Evolutionary conservation across 2,888 invertebrate species (phyloP), one percentile per base, ranked within the genome.

Genomic region (Philhelius pedissequus): DNA sequence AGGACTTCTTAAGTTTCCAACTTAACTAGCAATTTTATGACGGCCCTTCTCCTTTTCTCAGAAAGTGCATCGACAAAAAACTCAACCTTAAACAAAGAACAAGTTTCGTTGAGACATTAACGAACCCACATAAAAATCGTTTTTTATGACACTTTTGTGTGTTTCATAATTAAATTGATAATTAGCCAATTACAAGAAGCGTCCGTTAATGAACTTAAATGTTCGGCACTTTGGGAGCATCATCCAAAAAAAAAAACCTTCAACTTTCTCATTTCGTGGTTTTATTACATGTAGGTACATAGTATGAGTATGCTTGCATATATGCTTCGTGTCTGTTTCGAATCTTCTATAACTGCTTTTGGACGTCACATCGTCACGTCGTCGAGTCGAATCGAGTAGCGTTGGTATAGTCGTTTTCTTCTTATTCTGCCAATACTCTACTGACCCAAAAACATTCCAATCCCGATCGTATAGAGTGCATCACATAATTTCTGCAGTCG

Each of bases 121-220:
- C 4, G 20, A 32, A 32, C 20, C 13, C 32, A 32, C 18, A 32
- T 56, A 60, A 27, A 18, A 43, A 43, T 27, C 4, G 20, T 45
- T 30, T 82, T 82, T 83, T 58, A 83, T 64, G 78, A 74, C 78
- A 70, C 22, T 52, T 45, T 64, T 54, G 48, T 40, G 48, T 40
- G 18, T 18, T 62, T 20, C 38, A 54, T 73, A 79, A 73, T 79
- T 79, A 79, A 68, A 56, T 35, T 68, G 62, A 69, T 48, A 77
- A 78, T 70, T 64, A 74, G 50, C 60, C 45, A 58, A 45, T 38
- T 18, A 22, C 54, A 45, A 11, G 22, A 27, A 62, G 50, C 38
- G 32, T 56, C 11, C 22, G 74, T 75, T 54, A 76, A 76, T 69
- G 60, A 76, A 76, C 52, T 60, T 75, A 50, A 32, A 62, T 62